A percentile compares a stretch with the other conserved stretches of the same genome.
Evolutionary conservation across 2,888 invertebrate species (phyloP).

Genomic region (Limnephilus auricula): DNA sequence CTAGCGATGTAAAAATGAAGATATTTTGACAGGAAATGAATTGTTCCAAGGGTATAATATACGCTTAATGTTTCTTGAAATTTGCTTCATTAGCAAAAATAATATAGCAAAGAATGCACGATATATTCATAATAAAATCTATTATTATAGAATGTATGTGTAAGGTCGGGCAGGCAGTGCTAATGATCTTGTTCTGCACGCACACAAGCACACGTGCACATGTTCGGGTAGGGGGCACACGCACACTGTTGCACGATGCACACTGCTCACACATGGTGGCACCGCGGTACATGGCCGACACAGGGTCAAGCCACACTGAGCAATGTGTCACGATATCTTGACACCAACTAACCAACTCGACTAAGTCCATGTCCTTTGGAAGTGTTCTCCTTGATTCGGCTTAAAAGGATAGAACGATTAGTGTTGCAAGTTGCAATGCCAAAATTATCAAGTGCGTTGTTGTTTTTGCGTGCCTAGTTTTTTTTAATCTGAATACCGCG

Average conservation of each 20-base stretch:
- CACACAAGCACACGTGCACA: background rate
- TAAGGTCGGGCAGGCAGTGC: background rate
- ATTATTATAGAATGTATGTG: background rate
- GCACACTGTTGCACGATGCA: too few species aligned
- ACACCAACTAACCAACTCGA: background rate
- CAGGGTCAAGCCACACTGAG: background rate
- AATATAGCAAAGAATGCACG: background rate
- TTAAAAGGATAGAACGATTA: background rate
- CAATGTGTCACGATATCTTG: background rate
- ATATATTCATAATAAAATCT: background rate
- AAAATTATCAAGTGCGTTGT: background rate
- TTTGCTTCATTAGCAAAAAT: background rate
- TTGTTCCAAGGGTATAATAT: too few species aligned
- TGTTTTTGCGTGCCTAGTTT: background rate
- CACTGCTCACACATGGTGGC: too few species aligned
- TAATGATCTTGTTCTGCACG: background rate
- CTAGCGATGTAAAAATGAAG: too few species aligned
- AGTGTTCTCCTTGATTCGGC: background rate
- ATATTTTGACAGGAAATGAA: too few species aligned
- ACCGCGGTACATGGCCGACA: background rate
- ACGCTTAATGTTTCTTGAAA: too few species aligned
- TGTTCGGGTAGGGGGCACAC: too few species aligned
- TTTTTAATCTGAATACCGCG: background rate
- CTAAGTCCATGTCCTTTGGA: background rate
- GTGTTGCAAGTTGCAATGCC: background rate